Percentiles rank a stretch among this genome's conserved stretches.
Evolutionary conservation across 2,113 vertebrate species (phyloP).

Genomic region (Acanthisitta chloris): DNA sequence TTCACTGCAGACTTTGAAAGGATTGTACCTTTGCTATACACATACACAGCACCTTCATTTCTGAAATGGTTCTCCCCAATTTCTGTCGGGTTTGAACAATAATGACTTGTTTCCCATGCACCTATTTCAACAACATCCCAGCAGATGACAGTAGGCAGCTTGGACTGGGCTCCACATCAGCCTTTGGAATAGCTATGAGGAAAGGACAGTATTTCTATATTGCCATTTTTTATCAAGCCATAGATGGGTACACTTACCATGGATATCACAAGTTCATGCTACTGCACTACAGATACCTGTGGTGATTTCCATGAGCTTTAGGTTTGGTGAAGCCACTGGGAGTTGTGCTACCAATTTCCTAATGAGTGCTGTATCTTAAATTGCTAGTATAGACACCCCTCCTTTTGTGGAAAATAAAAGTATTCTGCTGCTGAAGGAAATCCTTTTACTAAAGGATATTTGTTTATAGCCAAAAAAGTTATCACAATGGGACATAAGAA

Average conservation of each 20-base stretch:
- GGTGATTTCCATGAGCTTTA: neutral
- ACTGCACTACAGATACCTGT: neutral
- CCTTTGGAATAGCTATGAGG: neutral
- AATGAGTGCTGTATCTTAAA: neutral
- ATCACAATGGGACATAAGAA: neutral
- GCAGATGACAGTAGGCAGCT: constrained; percentile 9
- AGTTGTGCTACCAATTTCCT: neutral
- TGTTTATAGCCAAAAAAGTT: neutral
- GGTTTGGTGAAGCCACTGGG: neutral
- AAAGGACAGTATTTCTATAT: neutral
- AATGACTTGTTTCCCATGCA: neutral
- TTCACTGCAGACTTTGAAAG: neutral
- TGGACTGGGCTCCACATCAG: neutral
- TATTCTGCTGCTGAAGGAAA: neutral
- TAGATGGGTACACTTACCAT: neutral
- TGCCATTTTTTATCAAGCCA: no score
- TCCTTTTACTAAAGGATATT: neutral
- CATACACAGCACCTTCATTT: neutral
- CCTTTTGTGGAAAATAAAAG: neutral
- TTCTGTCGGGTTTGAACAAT: neutral
- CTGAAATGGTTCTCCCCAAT: neutral
- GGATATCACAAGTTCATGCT: neutral
- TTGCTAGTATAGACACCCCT: neutral
- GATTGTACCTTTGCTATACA: neutral
- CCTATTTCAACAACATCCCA: neutral